Percentiles rank a stretch among this genome's conserved stretches.
Evolutionary conservation across 1,140 invertebrate species (phyloP).

Genomic region (Lamellibrachia luymesi): DNA sequence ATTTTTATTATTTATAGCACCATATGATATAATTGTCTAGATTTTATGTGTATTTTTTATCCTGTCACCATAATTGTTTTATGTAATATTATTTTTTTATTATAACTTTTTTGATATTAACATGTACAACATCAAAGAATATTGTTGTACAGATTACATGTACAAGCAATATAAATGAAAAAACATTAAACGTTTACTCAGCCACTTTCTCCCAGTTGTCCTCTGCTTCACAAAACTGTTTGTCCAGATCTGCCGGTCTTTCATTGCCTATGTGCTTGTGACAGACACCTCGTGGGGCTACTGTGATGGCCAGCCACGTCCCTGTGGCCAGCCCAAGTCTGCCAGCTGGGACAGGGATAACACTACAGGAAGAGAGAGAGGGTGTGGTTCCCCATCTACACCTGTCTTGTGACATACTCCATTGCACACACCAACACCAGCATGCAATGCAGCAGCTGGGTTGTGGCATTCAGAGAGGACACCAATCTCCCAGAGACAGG

Average conservation of each 20-base stretch:
- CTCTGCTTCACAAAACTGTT: no score
- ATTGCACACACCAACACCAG: background rate
- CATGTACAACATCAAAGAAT: no score
- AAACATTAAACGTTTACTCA: no score
- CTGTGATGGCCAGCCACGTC: background rate
- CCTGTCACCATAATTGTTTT: no score
- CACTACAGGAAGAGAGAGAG: background rate
- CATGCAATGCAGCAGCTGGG: background rate
- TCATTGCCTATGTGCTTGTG: background rate
- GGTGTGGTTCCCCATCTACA: background rate
- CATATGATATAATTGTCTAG: no score
- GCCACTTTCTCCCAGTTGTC: no score
- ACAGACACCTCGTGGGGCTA: background rate
- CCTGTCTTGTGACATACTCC: background rate
- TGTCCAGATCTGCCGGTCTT: background rate
- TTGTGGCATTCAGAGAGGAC: background rate
- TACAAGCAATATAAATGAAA: no score
- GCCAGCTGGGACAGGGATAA: background rate
- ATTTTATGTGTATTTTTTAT: no score
- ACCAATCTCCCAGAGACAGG: background rate
- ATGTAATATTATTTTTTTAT: no score
- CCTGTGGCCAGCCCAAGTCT: background rate
- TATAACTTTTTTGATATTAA: no score
- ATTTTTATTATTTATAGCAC: no score
- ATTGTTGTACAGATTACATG: no score